Evolutionary conservation across 2,888 invertebrate species (phyloP).

Genomic region (Ennomos quercinarius): DNA sequence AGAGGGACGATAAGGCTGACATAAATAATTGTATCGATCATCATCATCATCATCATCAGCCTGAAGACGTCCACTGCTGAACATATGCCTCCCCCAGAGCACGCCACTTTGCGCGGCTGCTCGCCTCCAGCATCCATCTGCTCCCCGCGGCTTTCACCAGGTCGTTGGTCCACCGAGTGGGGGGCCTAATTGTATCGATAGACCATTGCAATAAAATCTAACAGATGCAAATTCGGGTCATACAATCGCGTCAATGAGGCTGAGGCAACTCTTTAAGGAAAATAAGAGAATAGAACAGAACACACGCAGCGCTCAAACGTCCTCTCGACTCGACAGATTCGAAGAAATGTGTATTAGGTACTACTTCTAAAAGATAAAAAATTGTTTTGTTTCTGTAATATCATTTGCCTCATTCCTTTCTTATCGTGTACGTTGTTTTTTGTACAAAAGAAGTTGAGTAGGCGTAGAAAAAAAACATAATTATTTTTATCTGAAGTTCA

Average conservation of each 20-base stretch:
- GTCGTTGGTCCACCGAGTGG: too few species aligned
- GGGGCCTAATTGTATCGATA: not conserved
- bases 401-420: slow-evolving; percentile 1
- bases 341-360: not conserved
- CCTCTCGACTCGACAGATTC: not conserved
- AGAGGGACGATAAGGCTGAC: slow-evolving; percentile 3
- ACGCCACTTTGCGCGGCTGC: too few species aligned
- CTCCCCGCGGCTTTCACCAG: too few species aligned
- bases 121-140: too few species aligned
- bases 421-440: not conserved
- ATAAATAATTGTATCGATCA: not conserved
- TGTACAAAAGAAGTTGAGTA: not conserved
- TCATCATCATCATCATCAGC: too few species aligned
- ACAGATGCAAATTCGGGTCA: slow-evolving; percentile 29
- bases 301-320: not conserved
- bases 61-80: too few species aligned
- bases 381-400: not conserved
- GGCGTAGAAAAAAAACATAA: not conserved
- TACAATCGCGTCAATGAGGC: slow-evolving; percentile 13
- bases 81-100: too few species aligned
- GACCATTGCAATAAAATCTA: slow-evolving; percentile 3
- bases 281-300: not conserved
- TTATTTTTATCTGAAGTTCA: too few species aligned
- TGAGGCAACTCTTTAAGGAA: slow-evolving; percentile 8
- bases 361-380: slow-evolving; percentile 2